Base-by-base conservation (phyloP, 2,113 vertebrate genomes). In the Orycteropus afer region DNA sequence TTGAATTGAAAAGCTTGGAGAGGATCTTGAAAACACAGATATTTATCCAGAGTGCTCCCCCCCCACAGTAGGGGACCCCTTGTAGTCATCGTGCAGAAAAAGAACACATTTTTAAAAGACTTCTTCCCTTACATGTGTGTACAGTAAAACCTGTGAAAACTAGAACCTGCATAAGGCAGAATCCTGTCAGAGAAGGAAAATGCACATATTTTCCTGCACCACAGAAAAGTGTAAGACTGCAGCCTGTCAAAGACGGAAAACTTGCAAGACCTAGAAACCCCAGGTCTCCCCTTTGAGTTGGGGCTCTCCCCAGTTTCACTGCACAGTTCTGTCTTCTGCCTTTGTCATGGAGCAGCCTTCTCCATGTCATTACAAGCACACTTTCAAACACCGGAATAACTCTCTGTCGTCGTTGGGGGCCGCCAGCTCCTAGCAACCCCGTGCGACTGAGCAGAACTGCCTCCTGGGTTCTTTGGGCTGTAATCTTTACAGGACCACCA, bases 81-180 rank as follows among this genome's bases (percentile, higher is more conserved):
- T n/a, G n/a, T n/a, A n/a, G n/a, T n/a, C n/a, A n/a, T n/a, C n/a
- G n/a, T n/a, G n/a, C n/a, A 61, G 15, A 59, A 59, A 8, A 59
- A 59, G 9, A 61, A 45, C 53, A 5, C 49, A 15, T 32, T 85
- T 42, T 13, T 87, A 49, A 53, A 32, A 51, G 42, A 17, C 61
- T 22, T 1, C 3, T 42, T 15, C 32, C 2, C 34, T 18, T 87
- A 40, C n/a, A 0, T 6, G 57, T 29, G 27, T 29, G 0, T 13
- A n/a, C n/a, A n/a, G n/a, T n/a, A n/a, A n/a, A n/a, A n/a, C n/a
- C n/a, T n/a, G n/a, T n/a, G n/a, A n/a, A n/a, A n/a, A n/a, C n/a
- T n/a, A 37, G 65, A n/a, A 15, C 65, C 34, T 37, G 34, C 7
- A 3, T 67, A 25, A n/a, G 65, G 15, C 7, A 22, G 65, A 20